Base-by-base conservation (phyloP, 2,888 invertebrate genomes). In the Mamestra brassicae region DNA sequence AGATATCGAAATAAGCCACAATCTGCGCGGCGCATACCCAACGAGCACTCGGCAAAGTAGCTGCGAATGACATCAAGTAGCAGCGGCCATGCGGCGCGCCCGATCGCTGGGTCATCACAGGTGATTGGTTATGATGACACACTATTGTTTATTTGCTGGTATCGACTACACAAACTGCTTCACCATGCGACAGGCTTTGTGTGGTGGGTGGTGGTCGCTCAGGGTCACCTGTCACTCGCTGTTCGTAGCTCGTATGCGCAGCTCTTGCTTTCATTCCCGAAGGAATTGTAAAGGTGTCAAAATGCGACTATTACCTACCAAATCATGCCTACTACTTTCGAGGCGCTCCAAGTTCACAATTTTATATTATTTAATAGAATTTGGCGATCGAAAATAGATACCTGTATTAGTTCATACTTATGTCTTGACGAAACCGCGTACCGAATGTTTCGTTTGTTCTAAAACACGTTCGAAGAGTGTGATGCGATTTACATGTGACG, bases 1-100 rank as follows among this genome's bases (percentile, higher is more conserved):
- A 84, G 82, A 79, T 80, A 78, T 74, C 76, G 58, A 72, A 76
- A 80, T 78, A 74, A 77, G 67, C 76, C 77, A 8, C 66, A 69
- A 55, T 47, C 60, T 57, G 54, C 65, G 71, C 61, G 17, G 55
- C 74, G 76, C 74, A 73, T 74, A 63, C 74, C 57, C 76, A 71
- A 67, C 71, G 61, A 50, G 66, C 13, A 6, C 60, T 15, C 74
- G 15, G 38, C 54, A 54, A 65, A 74, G 76, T 79, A 69, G 63
- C 57, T 63, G 64, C 71, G 80, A 68, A 63, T 65, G 77, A 26
- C 62, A 65, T 58, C 38, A 11, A 74, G 60, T 58, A 17, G n/a
- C 17, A 34, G 11, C 11, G 36, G 42, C 1, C 26, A 11, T 34
- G 50, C 68, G 10, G 10, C 55, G 60, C 34, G 38, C 17, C 34